Evolutionary conservation across 1,140 invertebrate genomes (phyloP).

Genomic region (Zaprionus taronus): DNA sequence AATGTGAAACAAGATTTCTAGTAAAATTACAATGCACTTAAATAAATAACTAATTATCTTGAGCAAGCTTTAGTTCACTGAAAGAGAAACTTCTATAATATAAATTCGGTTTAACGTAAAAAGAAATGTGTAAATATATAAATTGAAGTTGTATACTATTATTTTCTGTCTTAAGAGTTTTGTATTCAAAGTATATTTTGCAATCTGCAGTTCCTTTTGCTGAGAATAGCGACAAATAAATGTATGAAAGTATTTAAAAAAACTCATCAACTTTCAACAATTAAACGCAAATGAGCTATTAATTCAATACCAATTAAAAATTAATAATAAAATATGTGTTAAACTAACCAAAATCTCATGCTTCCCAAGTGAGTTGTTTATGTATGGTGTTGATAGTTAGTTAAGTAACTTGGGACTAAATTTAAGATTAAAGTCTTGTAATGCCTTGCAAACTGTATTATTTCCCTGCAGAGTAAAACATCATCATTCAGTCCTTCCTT

Average conservation of each 20-base stretch:
- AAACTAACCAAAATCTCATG: conserved; percentile 17
- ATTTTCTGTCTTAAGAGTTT: neutral
- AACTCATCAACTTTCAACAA: neutral
- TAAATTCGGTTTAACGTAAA: neutral
- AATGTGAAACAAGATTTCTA: neutral
- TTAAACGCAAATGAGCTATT: neutral
- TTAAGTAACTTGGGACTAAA: too few species aligned
- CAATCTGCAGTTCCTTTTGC: neutral
- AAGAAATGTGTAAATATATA: neutral
- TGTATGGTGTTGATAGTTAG: neutral
- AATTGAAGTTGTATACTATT: neutral
- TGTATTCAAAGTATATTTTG: neutral
- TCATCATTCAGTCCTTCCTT: too few species aligned
- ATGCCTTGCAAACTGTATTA: too few species aligned
- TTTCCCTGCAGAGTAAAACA: too few species aligned
- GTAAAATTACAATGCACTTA: neutral
- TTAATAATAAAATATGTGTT: neutral
- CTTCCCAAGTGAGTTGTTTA: neutral
- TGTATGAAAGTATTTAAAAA: neutral
- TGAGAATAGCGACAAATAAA: neutral
- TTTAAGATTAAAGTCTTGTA: too few species aligned
- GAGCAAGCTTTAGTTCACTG: neutral
- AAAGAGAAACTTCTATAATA: neutral
- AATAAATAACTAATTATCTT: neutral
- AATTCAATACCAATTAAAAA: neutral